Base-by-base conservation (phyloP, 2,888 invertebrate species). In the Andrena flavipes region DNA sequence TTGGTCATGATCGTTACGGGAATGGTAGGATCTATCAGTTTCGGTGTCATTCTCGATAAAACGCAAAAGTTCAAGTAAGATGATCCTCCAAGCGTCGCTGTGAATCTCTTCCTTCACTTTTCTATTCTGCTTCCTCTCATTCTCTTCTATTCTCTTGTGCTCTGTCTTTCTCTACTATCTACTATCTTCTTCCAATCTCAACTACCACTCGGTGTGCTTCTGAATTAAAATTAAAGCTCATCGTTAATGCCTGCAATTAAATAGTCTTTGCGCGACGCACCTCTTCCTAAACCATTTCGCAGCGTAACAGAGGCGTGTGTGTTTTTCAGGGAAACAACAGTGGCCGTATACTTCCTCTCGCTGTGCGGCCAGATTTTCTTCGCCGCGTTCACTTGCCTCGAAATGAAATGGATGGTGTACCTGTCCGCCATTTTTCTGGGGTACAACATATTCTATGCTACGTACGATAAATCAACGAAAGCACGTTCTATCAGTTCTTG, bases 11-110 rank as follows among this genome's bases (percentile, higher is more conserved):
- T 96, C 5, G 88, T 96, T 6, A 95, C 95, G 30, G 96, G 96
- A 42, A 95, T 96, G 94, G 83, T 95, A 6, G 96, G 96, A 4
- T 96, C 96, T 0, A 94, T 96, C 8, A 93, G 95, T 8, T 96
- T 96, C 83, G 97, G 97, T 6, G 90, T 95, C 62, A 94, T 96
- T 91, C 94, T 97, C 26, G 96, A 97, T 92, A 95, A 94, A 90
- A 96, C 96, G 2, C 96, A 96, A 87, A 95, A 94, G 76, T 97
- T 95, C 94, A 97, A 96, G 96, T 95, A 92, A 93, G 95, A 76
- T 7, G 20, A 23, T 33, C 30, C 13, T 26, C 1, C 73, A 63
- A 56, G 60, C 83, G 48, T 68, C 49, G 51, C 54, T 16, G 6
- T 33, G 3, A 10, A 23, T 29, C 26, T 62, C 16, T n/a, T n/a